Base-by-base conservation (phyloP, 2,888 invertebrate species). In the Cosmopolites sordidus region DNA sequence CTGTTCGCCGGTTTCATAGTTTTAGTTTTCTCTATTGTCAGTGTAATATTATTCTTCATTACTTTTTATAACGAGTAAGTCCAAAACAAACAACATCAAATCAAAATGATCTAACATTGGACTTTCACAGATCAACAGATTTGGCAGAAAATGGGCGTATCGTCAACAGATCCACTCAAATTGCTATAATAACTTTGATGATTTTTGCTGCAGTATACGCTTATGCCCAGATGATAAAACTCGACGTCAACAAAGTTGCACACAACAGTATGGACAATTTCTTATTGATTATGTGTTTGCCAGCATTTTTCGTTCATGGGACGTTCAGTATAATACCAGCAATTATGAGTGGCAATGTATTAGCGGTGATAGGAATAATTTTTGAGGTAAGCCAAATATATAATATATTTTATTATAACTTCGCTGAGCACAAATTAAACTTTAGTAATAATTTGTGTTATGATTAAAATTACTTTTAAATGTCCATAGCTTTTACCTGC, bases 231-330 rank as follows among this genome's bases (percentile, higher is more conserved):
- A 79, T 84, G 18, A 77, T 79, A 1, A 80, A 80, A 63, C 69
- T 87, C 54, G 86, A 87, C 64, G 76, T 86, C 51, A 85, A 83
- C 64, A 78, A 76, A 51, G 81, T 82, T 54, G 80, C 82, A 2
- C 78, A 83, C 38, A 83, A 84, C 0, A 70, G 82, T 9, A 75
- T 87, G 18, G 87, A 88, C 61, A 86, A 86, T 62, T 78, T 87
- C 1, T 73, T 87, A 1, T 76, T 87, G 0, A 84, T 86, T 64
- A 79, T 87, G 46, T 86, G 86, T 55, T 73, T 87, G 15, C 87
- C 87, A 0, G 85, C 86, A 12, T 87, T 84, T 73, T 84, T 86
- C 65, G 73, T 86, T 61, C 84, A 86, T 65, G 82, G 83, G 0
- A 79, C 84, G 38, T 80, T 88, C 54, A 84, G 83, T 56, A 76